Base-by-base conservation (phyloP, 2,113 vertebrate species). In the Rhipidura dahli region DNA sequence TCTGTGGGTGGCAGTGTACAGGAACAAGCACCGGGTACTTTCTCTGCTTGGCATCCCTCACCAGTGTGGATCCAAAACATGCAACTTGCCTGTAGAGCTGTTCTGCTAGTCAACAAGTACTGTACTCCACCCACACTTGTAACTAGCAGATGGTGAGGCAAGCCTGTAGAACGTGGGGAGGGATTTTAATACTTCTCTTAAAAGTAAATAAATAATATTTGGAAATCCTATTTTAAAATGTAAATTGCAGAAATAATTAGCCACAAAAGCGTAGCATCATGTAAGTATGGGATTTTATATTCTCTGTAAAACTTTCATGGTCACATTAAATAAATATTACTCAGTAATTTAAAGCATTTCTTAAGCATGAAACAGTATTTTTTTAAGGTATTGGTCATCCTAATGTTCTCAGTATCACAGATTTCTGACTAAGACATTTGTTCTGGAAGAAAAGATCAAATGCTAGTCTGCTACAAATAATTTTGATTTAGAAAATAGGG, bases 201-300 rank as follows among this genome's bases (percentile, higher is more conserved):
- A 31, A 91, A 83, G 82, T 92, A 96, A 93, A 96, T 76, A 96
- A 80, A 70, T 80, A 85, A 80, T 80, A 80, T 77, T 72, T 76
- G 13, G 72, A 93, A 82, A 72, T 49, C 56, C 40, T 87, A 39
- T 69, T 85, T 20, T n/a, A 92, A 96, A 91, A 72, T 42, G 24
- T 50, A 27, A 78, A 60, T 54, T 57, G 40, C 16, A 45, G 28
- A 45, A 37, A 65, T 56, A 61, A 51, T 72, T 72, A 72, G 7
- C 23, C 22, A 23, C 27, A 37, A 88, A 92, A 83, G 15, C n/a
- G 31, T 53, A 39, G 4, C 31, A 47, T 78, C 22, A 2, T 65
- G 3, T 47, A 80, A 28, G 6, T 49, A 11, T 37, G 22, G 42
- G 37, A 66, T 71, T 87, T 68, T 49, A 23, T 75, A 50, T 28